A percentile compares a stretch with the other conserved stretches of the same genome.
These are phyloP conservation scores for Cephus spinipes DNA, from an alignment of 2,888 invertebrate genomes.

Conservation along the genomic window DNA sequence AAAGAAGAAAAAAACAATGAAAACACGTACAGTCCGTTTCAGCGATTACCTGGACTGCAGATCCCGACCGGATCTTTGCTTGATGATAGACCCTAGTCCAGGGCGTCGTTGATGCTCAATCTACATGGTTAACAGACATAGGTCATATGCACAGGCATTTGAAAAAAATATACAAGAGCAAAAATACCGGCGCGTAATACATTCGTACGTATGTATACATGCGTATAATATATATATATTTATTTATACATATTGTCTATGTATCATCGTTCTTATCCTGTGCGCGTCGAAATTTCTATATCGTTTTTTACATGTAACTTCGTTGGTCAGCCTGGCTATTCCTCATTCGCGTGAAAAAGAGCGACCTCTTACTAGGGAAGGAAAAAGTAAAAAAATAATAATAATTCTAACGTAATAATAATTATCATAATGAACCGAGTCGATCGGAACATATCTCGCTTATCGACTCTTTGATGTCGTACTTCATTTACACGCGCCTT, in stretches of 20 bases:
- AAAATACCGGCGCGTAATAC: neutral
- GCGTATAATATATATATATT: neutral
- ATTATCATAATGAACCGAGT: neutral
- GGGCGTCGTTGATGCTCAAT: neutral
- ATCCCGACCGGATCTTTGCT: too few species aligned
- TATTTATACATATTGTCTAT: conserved; percentile 1
- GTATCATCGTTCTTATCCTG: conserved; percentile 7
- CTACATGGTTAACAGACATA: neutral
- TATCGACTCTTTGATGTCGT: neutral
- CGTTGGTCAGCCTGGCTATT: neutral
- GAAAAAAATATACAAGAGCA: neutral
- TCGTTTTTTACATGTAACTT: neutral
- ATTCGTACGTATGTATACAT: neutral
- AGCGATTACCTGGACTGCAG: neutral
- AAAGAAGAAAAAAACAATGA: neutral
- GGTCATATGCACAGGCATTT: neutral
- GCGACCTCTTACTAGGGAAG: neutral
- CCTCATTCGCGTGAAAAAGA: neutral
- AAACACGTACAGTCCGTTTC: neutral
- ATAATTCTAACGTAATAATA: neutral
- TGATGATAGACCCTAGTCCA: too few species aligned
- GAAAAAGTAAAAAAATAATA: neutral
- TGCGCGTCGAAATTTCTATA: conserved; percentile 7
- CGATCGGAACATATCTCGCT: neutral
- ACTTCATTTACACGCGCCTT: neutral